Conservation (phyloP, 2,113 vertebrate genomes). For the Paramormyrops kingsleyae region DNA sequence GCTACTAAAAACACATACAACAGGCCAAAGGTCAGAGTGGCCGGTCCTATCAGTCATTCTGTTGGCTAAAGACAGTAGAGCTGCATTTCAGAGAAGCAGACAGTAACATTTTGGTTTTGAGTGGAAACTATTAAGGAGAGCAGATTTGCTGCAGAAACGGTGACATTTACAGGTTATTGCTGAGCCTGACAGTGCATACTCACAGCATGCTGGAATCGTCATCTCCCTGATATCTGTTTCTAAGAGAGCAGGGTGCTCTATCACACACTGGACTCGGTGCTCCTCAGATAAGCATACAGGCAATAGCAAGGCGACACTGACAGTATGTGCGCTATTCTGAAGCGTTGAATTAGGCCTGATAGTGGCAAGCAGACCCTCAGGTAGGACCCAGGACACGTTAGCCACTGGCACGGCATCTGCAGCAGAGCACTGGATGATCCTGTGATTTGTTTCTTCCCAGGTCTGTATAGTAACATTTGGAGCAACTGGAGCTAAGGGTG, state of each 20-base stretch:
- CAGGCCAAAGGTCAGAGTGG: neutral
- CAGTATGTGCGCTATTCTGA: slow-evolving; percentile 48
- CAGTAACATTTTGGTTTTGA: neutral
- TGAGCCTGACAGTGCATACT: neutral
- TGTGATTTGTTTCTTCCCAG: slow-evolving; percentile 28
- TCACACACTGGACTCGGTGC: slow-evolving; percentile 46
- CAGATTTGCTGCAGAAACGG: too few relatives aligned
- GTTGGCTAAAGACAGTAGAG: neutral
- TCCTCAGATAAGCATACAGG: slow-evolving; percentile 44
- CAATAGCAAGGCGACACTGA: slow-evolving; percentile 49
- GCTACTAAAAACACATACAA: slow-evolving; percentile 34
- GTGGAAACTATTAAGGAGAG: neutral
- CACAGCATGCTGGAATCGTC: slow-evolving; percentile 51
- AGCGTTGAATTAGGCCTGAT: slow-evolving; percentile 42
- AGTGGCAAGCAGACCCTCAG: slow-evolving; percentile 41
- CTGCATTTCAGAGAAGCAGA: neutral
- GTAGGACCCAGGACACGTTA: slow-evolving; percentile 54
- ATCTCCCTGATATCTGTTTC: slow-evolving; percentile 42
- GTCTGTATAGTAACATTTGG: slow-evolving; percentile 44
- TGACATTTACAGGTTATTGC: neutral
- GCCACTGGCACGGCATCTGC: slow-evolving; percentile 46
- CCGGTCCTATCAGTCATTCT: neutral
- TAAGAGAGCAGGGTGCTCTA: slow-evolving; percentile 49
- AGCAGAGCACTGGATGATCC: slow-evolving; percentile 52
- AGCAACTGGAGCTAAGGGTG: slow-evolving; percentile 36